Evolutionary conservation across 2,888 invertebrate species (phyloP), one percentile per base, ranked within the genome.

Genomic region (Hetaerina titia): DNA sequence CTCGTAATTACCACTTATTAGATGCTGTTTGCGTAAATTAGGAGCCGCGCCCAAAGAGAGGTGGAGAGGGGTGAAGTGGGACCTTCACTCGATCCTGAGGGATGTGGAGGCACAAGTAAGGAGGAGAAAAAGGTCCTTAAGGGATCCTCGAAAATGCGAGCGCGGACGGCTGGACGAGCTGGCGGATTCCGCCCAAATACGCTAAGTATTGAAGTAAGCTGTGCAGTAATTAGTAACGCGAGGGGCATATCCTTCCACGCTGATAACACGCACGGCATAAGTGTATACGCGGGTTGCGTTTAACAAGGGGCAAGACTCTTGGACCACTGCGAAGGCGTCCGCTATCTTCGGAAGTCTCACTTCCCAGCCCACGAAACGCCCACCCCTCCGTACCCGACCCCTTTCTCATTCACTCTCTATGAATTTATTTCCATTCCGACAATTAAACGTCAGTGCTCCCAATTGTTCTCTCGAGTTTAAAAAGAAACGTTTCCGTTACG

Each of bases 1-100:
- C 60, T 31, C 94, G 5, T 88, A 94, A 94, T 94, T 94, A 58
- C 87, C 56, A 88, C 81, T 87, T 87, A 74, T 94, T 94, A 94
- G 87, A 57, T 63, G 22, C 19, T 63, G 88, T 31, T 58, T 31
- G 58, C 81, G 25, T n/a, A 74, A 74, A n/a, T 74, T 88, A 57
- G 60, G 25, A 63, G 63, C 15, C 31, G 58, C n/a, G 31, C 31
- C 58, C 88, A 60, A 45, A 60, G 74, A n/a, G 64, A 11, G 22
- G 15, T 22, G 9, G 25, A 60, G 15, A 60, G n/a, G 56, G 56
- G 56, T n/a, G 89, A 89, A 89, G 58, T n/a, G 45, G 45, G 45
- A 45, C 45, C 45, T 45, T 45, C 4, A 45, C 45, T 4, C 45
- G 45, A 45, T 45, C 45, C 45, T n/a, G 89, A 45, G 89, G 15